Conservation (phyloP, 2,888 invertebrate species). For the Synergus umbraculus region DNA sequence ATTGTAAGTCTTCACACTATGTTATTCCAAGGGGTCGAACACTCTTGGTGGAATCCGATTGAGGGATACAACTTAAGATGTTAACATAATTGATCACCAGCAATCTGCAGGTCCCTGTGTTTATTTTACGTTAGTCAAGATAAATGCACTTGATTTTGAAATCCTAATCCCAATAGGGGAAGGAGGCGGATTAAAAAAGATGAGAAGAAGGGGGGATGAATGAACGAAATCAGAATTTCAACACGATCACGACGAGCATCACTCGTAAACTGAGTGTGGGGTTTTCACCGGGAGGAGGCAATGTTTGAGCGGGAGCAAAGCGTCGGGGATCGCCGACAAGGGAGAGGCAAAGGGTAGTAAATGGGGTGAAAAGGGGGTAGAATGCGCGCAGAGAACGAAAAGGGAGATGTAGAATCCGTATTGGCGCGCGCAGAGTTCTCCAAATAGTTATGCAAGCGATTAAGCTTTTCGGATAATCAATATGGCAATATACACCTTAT, state of each 20-base stretch:
- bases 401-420: constrained; percentile 51
- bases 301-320: constrained; percentile 57
- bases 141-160: constrained; percentile 12
- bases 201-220: neutral
- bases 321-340: constrained; percentile 51
- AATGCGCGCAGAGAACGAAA: constrained; percentile 54
- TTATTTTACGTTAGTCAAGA: neutral
- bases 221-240: constrained; percentile 49
- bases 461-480: constrained; percentile 55
- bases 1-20: constrained; percentile 25
- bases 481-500: constrained; percentile 42
- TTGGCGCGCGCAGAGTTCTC: constrained; percentile 57
- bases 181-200: neutral
- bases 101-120: constrained; percentile 16
- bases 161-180: neutral
- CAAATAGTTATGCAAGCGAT: constrained; percentile 58
- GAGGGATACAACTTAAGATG: constrained; percentile 43
- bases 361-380: constrained; percentile 49
- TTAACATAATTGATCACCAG: constrained; percentile 48
- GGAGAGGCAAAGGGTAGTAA: constrained; percentile 56
- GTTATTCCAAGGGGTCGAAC: constrained; percentile 46
- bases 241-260: constrained; percentile 65
- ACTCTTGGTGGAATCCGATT: constrained; percentile 40
- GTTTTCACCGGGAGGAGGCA: constrained; percentile 53
- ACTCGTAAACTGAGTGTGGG: constrained; percentile 67